Evolutionary conservation across 2,797 vertebrate genomes (phyloP), one percentile per base, ranked within the genome.

Genomic region (Phoeniculus purpureus): DNA sequence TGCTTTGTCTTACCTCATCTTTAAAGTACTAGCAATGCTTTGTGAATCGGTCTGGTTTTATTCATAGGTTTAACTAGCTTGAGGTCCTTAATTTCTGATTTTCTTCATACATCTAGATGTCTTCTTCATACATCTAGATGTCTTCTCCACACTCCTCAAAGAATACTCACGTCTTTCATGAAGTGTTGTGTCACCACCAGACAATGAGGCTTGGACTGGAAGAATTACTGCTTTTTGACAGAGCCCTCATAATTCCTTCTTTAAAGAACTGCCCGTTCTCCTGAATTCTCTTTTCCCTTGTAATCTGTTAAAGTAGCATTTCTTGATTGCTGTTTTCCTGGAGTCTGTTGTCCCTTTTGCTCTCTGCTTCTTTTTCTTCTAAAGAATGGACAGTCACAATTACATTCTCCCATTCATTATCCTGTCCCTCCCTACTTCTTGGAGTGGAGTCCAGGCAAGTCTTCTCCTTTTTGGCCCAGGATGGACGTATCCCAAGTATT

Each of bases 281-380:
- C 29, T 50, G 80, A 9, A 61, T 29, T 67, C 5, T 64, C n/a
- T 40, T 60, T 94, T 54, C 22, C 15, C 31, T 58, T 17, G 40
- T 74, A 52, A 52, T 5, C 23, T 51, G 22, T 52, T 76, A 78
- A 77, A 83, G 29, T 60, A 22, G 1, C 37, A 43, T 66, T 85
- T 87, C 9, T 87, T 64, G 26, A 52, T 47, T 29, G 7, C 10
- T 73, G 2, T 82, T 85, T 89, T 67, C 56, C 52, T 71, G 16
- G 79, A 85, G 47, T 58, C 27, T 0, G 0, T 25, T 2, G 1
- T 34, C 4, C 1, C 47, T 61, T 68, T 75, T 90, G 12, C 37
- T 72, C 32, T 87, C 67, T 50, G 23, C 3, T 17, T 67, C 37
- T 66, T 72, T 66, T 8, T 72, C 23, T 62, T 55, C 47, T 64